Evolutionary conservation across 2,888 invertebrate genomes (phyloP), one percentile per base, ranked within the genome.

Genomic region (Drosophila kanekoi): DNA sequence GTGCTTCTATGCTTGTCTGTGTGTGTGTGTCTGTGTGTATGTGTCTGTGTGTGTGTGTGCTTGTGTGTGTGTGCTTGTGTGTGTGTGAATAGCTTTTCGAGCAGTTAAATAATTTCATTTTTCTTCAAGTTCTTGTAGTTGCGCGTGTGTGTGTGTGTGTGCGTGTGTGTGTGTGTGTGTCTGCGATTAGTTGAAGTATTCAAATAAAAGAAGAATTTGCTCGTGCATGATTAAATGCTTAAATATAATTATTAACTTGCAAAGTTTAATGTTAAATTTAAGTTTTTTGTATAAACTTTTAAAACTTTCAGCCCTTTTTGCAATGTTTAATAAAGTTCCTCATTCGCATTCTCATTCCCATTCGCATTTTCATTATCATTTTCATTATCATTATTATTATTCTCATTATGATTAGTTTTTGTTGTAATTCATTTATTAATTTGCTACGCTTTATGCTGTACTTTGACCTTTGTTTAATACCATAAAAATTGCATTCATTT

Each of bases 301-400:
- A 87, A 84, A 85, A 85, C 72, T 88, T 78, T 85, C 84, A 85
- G 84, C 84, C 89, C 73, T 83, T 81, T 80, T 62, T n/a, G n/a
- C 79, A 78, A 13, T 71, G 44, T 70, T 76, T 75, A 87, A 79
- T 81, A 80, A n/a, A n/a, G n/a, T n/a, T n/a, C n/a, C n/a, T n/a
- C n/a, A n/a, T n/a, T n/a, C n/a, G n/a, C n/a, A n/a, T n/a, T n/a
- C n/a, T n/a, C n/a, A n/a, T n/a, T n/a, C n/a, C n/a, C n/a, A n/a
- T n/a, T n/a, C n/a, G n/a, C n/a, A n/a, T n/a, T n/a, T n/a, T n/a
- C n/a, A n/a, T 52, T 59, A 69, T 69, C 32, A 28, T 40, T 23
- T 52, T 54, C 44, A 58, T 45, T 72, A 5, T 23, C 5, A 43
- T 60, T 49, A 45, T 64, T 23, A 38, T 38, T 38, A 23, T 38